phyloP scores from a whole-genome alignment of 2,113 vertebrate species.

The Callipepla californica region DNA sequence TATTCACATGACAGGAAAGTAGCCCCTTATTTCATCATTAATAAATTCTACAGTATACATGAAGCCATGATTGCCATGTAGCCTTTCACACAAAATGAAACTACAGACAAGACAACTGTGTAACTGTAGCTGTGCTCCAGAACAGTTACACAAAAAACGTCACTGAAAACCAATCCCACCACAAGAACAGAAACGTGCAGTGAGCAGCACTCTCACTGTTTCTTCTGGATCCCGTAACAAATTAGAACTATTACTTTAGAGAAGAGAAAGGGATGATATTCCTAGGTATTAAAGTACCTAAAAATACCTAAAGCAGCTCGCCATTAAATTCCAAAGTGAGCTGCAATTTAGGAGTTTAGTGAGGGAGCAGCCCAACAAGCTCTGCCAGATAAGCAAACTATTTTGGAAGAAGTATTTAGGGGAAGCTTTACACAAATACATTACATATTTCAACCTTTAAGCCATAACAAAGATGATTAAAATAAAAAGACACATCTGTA shows the following conservation, averaged over 20 bases:
- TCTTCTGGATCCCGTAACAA: not conserved
- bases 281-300: not conserved
- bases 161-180: not conserved
- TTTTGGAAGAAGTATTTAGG: not conserved
- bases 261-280: not conserved
- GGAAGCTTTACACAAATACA: not conserved
- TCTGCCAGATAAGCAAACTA: not conserved
- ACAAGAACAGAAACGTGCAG: not conserved
- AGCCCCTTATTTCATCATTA: not conserved
- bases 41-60: not conserved
- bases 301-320: not conserved
- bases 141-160: not conserved
- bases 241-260: not conserved
- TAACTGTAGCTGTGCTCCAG: not conserved
- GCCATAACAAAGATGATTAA: not conserved
- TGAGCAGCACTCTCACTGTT: not conserved
- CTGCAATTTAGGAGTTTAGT: not conserved
- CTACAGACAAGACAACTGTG: not conserved
- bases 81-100: not conserved
- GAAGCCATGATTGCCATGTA: not conserved
- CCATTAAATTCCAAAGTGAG: not conserved
- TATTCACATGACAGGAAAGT: not conserved
- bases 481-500: not conserved
- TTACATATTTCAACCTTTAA: not conserved
- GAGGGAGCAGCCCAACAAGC: not conserved